Evolutionary conservation across 2,888 invertebrate genomes (phyloP).

Genomic region (Antitype chi): DNA sequence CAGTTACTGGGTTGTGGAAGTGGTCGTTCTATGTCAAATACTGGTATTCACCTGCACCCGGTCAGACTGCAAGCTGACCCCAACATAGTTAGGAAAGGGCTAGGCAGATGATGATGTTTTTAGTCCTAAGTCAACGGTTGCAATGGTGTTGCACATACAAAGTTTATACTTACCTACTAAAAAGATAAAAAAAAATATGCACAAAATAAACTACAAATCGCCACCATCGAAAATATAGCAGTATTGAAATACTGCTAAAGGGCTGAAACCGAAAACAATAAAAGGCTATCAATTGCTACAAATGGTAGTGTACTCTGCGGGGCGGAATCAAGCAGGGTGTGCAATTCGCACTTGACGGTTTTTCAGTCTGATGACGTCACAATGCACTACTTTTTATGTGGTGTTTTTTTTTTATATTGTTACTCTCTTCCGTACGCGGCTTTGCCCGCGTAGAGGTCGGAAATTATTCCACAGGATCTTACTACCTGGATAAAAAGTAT

Average conservation of each 20-base stretch:
- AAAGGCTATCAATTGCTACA: not conserved
- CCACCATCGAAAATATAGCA: not conserved
- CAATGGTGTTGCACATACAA: not conserved
- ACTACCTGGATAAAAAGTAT: too few species aligned
- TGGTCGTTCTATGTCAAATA: too few species aligned
- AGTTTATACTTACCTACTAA: not conserved
- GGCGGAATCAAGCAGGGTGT: not conserved
- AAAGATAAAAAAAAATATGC: not conserved
- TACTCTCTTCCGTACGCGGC: too few species aligned
- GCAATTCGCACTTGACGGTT: slow-evolving; percentile 12
- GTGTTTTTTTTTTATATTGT: not conserved
- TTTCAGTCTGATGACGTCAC: not conserved
- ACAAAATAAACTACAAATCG: not conserved
- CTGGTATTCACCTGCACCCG: too few species aligned
- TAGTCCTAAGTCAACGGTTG: too few species aligned
- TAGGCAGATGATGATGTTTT: too few species aligned
- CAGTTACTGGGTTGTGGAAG: too few species aligned
- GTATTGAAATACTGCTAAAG: too few species aligned
- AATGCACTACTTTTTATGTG: not conserved
- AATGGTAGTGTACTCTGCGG: not conserved
- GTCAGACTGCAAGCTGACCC: too few species aligned
- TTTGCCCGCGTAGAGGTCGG: too few species aligned
- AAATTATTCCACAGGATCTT: too few species aligned
- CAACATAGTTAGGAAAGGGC: too few species aligned
- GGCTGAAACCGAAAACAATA: not conserved